A percentile compares a stretch with the other conserved stretches of the same genome.
phyloP scores from a whole-genome alignment of 2,797 vertebrate genomes.

The Balearica regulorum region DNA sequence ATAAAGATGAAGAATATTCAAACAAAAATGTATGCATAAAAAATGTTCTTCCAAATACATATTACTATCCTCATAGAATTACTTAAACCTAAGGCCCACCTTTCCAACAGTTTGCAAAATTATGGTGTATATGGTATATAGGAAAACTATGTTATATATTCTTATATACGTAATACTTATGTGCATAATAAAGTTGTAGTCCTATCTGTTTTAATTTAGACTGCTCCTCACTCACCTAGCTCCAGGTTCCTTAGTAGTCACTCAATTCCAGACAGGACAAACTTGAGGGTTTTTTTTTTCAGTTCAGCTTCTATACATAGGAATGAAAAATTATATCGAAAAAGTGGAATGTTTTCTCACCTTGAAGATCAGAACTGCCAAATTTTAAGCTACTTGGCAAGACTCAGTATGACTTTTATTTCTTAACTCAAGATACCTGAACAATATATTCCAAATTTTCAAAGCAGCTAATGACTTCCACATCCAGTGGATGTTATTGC shows the following conservation, averaged over 20 bases:
- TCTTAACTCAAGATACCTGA: neutral
- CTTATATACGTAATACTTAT: neutral
- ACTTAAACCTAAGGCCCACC: neutral
- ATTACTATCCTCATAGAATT: neutral
- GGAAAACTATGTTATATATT: neutral
- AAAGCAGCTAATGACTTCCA: neutral
- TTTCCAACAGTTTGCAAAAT: neutral
- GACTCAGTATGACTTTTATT: neutral
- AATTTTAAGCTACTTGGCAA: neutral
- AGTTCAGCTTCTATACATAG: neutral
- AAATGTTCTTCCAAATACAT: neutral
- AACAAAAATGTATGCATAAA: neutral
- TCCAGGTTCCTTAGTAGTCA: neutral
- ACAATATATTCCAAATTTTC: neutral
- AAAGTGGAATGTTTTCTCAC: neutral
- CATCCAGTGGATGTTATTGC: neutral
- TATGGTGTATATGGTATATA: rapidly evolving
- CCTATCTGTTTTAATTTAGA: neutral
- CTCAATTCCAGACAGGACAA: neutral
- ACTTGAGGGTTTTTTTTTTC: neutral
- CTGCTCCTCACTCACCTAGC: neutral
- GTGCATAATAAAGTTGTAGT: neutral
- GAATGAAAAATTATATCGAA: neutral
- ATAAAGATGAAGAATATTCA: neutral
- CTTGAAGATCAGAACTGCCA: neutral